Evolutionary conservation across 92 coral and sea anemone species (phyloP), one percentile per base, ranked within the genome.

Genomic region (Micromussa lordhowensis): DNA sequence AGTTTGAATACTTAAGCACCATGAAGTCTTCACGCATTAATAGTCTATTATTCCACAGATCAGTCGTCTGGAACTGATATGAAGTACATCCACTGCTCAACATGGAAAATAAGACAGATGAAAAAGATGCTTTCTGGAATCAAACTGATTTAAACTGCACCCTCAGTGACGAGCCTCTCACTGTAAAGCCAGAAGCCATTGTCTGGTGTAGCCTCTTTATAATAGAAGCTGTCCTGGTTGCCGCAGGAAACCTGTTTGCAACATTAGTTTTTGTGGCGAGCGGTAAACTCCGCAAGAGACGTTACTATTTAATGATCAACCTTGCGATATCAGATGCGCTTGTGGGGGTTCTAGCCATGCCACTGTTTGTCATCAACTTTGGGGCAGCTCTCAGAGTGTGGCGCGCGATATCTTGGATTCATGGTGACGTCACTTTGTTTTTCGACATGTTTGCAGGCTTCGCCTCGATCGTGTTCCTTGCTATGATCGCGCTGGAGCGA

Each of bases 381-480:
- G 87, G 87, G 17, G 54, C 19, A 9, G 51, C 66, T 29, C 53
- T 30, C 4, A 14, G 31, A 1, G 66, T 83, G 15, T 83, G 87
- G 87, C 2, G 18, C 0, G 32, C 48, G 21, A 14, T 1, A 17
- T 2, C 64, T 32, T 8, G 11, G 2, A 32, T 83, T 21, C 87
- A 30, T 4, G 49, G 78, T 14, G 87, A 83, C 19, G 79, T 32
- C 68, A 40, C 10, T 29, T 13, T 83, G 79, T 70, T 83, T 83
- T 48, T 72, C 68, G 87, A 83, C 87, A 83, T 83, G 87, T 83
- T 83, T 12, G 19, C 87, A 5, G 87, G 87, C 1, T 83, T 83
- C 24, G 87, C 79, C 51, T 83, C 87, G 3, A 70, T 83, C 24
- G 44, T 68, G 4, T 83, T 83, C 30, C 87, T 83, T 12, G 13